Conservation (phyloP, 2,888 invertebrate genomes). For the Andricus curvator region DNA sequence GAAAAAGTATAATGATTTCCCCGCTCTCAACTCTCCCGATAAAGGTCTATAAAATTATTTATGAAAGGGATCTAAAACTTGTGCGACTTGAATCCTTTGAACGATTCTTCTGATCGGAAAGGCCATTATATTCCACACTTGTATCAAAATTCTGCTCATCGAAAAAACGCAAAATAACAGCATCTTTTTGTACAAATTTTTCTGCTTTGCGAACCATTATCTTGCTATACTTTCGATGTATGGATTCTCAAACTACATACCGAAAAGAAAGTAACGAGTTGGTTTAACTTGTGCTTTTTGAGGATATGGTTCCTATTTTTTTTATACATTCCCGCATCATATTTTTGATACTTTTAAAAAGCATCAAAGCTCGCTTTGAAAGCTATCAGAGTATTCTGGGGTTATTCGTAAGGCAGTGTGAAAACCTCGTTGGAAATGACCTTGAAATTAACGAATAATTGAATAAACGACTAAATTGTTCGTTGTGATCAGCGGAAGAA, state of each 20-base stretch:
- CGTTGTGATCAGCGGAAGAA: slow-evolving; percentile 27
- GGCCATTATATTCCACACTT: slow-evolving; percentile 42
- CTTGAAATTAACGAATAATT: slow-evolving; percentile 29
- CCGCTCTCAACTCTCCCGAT: slow-evolving; percentile 7
- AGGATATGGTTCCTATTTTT: background rate
- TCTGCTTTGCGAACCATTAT: background rate
- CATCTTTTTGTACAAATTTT: slow-evolving; percentile 20
- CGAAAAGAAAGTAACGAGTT: background rate
- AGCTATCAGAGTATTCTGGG: slow-evolving; percentile 46
- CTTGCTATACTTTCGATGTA: slow-evolving; percentile 9
- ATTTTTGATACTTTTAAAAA: slow-evolving; percentile 7
- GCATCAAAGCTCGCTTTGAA: background rate
- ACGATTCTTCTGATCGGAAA: slow-evolving; percentile 44
- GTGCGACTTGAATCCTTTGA: slow-evolving; percentile 40
- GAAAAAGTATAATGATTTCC: slow-evolving; percentile 13
- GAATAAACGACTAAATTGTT: slow-evolving; percentile 16
- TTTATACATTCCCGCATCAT: background rate
- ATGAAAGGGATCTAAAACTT: slow-evolving; percentile 49
- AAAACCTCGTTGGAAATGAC: slow-evolving; percentile 44
- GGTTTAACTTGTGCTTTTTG: background rate
- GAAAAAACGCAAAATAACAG: background rate
- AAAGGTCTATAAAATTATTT: slow-evolving; percentile 43
- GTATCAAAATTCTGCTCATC: slow-evolving; percentile 9
- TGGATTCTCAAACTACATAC: background rate
- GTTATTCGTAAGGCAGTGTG: slow-evolving; percentile 63